Conservation (phyloP, 92 coral and sea anemone genomes). For the Bergia sp. region DNA sequence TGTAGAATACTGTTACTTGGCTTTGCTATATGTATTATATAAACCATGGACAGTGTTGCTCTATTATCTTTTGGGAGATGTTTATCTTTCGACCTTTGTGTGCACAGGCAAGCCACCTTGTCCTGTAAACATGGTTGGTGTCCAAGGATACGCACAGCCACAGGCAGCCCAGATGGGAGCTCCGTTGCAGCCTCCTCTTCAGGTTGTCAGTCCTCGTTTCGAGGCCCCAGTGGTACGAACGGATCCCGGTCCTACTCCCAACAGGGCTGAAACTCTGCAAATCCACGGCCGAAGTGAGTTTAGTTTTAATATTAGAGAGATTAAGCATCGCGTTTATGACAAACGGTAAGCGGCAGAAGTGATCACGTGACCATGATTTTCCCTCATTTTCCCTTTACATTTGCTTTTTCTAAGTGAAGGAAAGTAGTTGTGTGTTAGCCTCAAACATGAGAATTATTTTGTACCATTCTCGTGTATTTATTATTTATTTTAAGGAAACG, state of each 20-base stretch:
- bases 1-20: no score
- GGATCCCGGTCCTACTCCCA: conserved; percentile 45
- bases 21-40: not conserved
- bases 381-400: no score
- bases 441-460: no score
- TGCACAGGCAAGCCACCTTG: conserved; percentile 44
- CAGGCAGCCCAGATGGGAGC: conserved; percentile 27
- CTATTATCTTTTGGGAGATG: not conserved
- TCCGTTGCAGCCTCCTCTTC: conserved; percentile 21
- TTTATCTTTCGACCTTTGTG: not conserved
- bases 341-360: no score
- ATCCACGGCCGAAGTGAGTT: conserved; percentile 32
- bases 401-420: no score
- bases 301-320: not conserved
- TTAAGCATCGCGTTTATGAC: no score
- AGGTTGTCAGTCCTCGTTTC: conserved; percentile 14
- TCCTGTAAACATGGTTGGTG: conserved; percentile 41
- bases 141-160: conserved; percentile 13
- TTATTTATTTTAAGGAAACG: no score
- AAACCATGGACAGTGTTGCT: conserved; percentile 34
- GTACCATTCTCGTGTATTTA: no score
- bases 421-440: no score
- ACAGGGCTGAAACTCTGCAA: conserved; percentile 15
- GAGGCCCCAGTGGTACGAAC: conserved; percentile 36
- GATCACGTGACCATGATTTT: no score